Evolutionary conservation across 2,797 vertebrate species (phyloP).

Genomic region (Selene dorsalis): DNA sequence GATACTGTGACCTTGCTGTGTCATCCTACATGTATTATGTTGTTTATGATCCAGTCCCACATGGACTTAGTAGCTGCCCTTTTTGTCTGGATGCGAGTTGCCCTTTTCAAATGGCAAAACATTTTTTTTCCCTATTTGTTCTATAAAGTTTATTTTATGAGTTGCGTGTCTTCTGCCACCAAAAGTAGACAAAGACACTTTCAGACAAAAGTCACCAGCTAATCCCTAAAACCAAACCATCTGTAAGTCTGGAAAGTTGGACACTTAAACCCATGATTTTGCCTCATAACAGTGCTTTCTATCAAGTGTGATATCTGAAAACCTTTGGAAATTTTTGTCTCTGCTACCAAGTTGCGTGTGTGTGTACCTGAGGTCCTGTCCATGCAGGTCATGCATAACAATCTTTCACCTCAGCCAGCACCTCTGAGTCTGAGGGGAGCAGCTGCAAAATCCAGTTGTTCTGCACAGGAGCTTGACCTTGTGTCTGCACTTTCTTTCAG

Average conservation of each 20-base stretch:
- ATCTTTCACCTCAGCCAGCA: constrained; percentile 19
- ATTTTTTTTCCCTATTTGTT: constrained; percentile 30
- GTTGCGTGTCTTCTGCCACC: not conserved
- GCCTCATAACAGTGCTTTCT: not conserved
- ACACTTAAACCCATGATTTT: not conserved
- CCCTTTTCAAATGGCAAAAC: constrained; percentile 68
- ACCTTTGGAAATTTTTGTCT: constrained; percentile 5
- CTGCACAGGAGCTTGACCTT: constrained; percentile 31
- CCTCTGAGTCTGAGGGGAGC: constrained; percentile 14
- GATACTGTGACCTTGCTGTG: constrained; percentile 34
- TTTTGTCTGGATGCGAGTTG: constrained; percentile 44
- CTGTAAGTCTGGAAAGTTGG: not conserved
- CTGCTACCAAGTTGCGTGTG: not conserved
- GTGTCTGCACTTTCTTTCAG: constrained; percentile 16
- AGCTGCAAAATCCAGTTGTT: constrained; percentile 25
- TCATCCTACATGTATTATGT: constrained; percentile 47
- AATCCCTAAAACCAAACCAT: not conserved
- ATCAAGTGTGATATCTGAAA: constrained; percentile 26
- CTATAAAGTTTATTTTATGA: not conserved
- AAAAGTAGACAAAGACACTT: not conserved
- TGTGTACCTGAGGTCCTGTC: constrained; percentile 1
- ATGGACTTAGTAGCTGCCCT: constrained; percentile 37
- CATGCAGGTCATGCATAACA: constrained; percentile 14
- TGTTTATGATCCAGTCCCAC: constrained; percentile 33
- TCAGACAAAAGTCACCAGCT: constrained; percentile 40